phyloP scores from a whole-genome alignment of 2,888 invertebrate species.

The Meandrusa payeni region DNA sequence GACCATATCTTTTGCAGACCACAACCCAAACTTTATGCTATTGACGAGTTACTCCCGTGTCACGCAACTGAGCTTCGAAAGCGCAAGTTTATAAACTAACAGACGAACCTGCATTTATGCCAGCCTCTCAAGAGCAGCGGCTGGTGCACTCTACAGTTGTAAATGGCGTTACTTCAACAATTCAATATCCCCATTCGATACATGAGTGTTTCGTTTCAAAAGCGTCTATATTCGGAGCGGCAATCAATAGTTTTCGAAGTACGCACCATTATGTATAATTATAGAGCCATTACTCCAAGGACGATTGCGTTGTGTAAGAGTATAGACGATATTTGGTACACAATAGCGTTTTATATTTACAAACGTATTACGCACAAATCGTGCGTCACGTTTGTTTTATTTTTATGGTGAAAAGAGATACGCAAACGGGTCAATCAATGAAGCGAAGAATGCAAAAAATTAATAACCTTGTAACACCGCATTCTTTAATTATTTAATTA shows the following conservation, averaged over 20 bases:
- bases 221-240: constrained; percentile 22
- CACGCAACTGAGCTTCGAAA: too few relatives aligned
- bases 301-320: constrained; percentile 2
- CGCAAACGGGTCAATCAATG: too few relatives aligned
- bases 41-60: too few relatives aligned
- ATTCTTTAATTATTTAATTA: too few relatives aligned
- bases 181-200: constrained; percentile 17
- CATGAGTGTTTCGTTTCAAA: constrained; percentile 22
- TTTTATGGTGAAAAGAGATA: too few relatives aligned
- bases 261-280: constrained; percentile 4
- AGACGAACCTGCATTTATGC: too few relatives aligned
- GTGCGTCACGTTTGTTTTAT: too few relatives aligned
- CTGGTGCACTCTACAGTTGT: constrained; percentile 20
- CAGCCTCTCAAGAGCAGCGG: constrained; percentile 1
- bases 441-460: too few relatives aligned
- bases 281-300: constrained; percentile 8
- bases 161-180: constrained; percentile 7
- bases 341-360: constrained; percentile 3
- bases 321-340: neutral
- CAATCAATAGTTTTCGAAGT: constrained; percentile 23
- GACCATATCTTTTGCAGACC: too few relatives aligned
- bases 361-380: neutral
- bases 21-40: too few relatives aligned
- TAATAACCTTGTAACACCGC: too few relatives aligned
- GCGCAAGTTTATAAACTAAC: too few relatives aligned